Percentiles rank a stretch among this genome's conserved stretches.
phyloP scores from a whole-genome alignment of 1,140 invertebrate species.

The Diabrotica virgifera region DNA sequence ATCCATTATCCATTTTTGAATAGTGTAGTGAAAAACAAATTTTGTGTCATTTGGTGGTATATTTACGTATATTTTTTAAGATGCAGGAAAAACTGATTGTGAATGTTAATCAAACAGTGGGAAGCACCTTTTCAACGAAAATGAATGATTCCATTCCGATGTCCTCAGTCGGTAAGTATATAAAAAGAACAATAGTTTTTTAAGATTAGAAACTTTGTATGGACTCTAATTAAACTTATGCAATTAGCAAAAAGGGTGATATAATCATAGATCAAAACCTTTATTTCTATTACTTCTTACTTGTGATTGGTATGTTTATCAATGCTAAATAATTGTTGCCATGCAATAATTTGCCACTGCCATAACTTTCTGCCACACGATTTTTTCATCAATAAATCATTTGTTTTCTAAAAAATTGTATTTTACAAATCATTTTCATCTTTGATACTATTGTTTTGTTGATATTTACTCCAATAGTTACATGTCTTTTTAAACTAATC shows the following conservation, averaged over 20 bases:
- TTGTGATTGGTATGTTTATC: neutral
- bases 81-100: conserved; percentile 48
- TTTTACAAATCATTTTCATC: too few relatives aligned
- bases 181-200: neutral
- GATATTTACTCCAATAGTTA: too few relatives aligned
- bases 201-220: neutral
- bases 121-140: conserved; percentile 65
- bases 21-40: too few relatives aligned
- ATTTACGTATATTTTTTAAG: conserved; percentile 1
- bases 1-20: too few relatives aligned
- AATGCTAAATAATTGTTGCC: neutral
- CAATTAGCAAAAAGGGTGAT: neutral
- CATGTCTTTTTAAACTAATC: too few relatives aligned
- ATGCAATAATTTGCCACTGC: neutral
- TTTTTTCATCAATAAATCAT: too few relatives aligned
- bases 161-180: conserved; percentile 64
- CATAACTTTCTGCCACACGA: neutral
- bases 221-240: neutral
- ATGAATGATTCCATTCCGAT: conserved; percentile 69
- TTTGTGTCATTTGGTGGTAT: too few relatives aligned
- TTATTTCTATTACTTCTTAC: neutral
- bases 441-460: too few relatives aligned
- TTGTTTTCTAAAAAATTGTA: too few relatives aligned
- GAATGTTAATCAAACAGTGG: conserved; percentile 51
- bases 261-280: neutral